Base-by-base conservation (phyloP, 2,113 vertebrate genomes). In the Lagenorhynchus albirostris region DNA sequence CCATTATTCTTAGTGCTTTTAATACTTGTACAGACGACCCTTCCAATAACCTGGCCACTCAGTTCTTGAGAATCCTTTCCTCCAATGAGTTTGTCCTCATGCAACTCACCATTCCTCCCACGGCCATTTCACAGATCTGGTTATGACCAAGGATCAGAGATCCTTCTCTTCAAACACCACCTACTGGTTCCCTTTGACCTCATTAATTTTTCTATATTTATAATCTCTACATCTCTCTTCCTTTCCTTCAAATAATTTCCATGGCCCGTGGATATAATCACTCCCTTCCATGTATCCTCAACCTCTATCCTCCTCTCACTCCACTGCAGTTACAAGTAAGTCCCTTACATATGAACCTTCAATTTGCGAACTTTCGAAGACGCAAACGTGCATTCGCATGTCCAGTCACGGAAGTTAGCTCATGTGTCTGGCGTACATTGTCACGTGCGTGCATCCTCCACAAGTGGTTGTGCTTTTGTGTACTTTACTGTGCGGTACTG, bases 141-240 rank as follows among this genome's bases (percentile, higher is more conserved):
- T 88, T 41, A 41, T 47, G 50, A 70, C 7, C 63, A 44, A 9
- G 76, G 1, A 15, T 87, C 26, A 47, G 26, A 9, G 26, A 29
- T 12, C 9, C 2, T 73, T 53, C 4, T 91, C 36, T 47, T 68
- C 55, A 38, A 60, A 36, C 14, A 73, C 12, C 20, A 29, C n/a
- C 33, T 53, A 11, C 50, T 81, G 63, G 29, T 9, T 44, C 8
- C 13, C n/a, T 63, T n/a, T 94, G 17, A 26, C 11, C 5, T 12
- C 58, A n/a, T 36, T 33, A 18, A 15, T 82, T 38, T 6, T 21
- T 8, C 13, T 25, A 4, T 36, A 36, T 15, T 41, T 29, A 31
- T 11, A 14, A 21, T 33, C 33, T 7, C 2, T 0, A 26, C 17
- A 2, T 8, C 79, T 20, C 2, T n/a, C 15, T 62, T 67, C 21